These are phyloP conservation scores for Danio tinwini DNA, from an alignment of 2,797 vertebrate species.

Conservation along the genomic window DNA sequence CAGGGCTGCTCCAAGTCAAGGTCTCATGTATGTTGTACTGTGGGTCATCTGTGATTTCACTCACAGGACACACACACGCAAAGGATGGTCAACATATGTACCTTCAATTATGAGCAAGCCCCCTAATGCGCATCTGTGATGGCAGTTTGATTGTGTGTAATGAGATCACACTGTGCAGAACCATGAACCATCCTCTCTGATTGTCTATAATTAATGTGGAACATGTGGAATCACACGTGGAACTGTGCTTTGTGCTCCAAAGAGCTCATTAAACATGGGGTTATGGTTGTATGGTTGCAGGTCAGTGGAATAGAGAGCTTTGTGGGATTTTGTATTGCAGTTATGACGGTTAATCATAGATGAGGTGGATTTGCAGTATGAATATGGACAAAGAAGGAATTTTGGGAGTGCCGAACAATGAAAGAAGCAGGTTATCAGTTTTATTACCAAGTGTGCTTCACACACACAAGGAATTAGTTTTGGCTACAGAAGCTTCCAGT, in stretches of 20 bases:
- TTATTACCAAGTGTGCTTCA: no score
- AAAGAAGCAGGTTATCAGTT: no score
- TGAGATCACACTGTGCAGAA: conserved; percentile 69
- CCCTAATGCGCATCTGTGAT: conserved; percentile 66
- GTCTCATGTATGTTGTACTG: conserved; percentile 41
- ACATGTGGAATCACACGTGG: conserved; percentile 50
- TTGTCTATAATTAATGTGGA: conserved; percentile 56
- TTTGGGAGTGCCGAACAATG: no score
- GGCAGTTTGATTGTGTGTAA: conserved; percentile 71
- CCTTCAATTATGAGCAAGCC: conserved; percentile 72
- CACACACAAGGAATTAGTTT: no score
- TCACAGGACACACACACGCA: conserved; percentile 46
- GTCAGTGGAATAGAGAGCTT: conserved; percentile 5
- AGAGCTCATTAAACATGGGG: conserved; percentile 44
- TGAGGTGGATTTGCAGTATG: no score
- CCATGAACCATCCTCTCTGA: conserved; percentile 62
- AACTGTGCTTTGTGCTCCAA: conserved; percentile 50
- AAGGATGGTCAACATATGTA: conserved; percentile 68
- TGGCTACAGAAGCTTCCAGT: no score
- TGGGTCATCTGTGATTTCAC: conserved; percentile 55
- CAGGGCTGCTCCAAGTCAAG: conserved; percentile 19
- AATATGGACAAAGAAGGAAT: no score
- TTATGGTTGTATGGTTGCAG: conserved; percentile 31
- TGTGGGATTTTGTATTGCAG: not conserved
- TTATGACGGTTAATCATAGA: conserved; percentile 7